Percentiles rank a stretch among this genome's conserved stretches.
phyloP scores from a whole-genome alignment of 2,113 vertebrate genomes.

The Nothoprocta perdicaria region DNA sequence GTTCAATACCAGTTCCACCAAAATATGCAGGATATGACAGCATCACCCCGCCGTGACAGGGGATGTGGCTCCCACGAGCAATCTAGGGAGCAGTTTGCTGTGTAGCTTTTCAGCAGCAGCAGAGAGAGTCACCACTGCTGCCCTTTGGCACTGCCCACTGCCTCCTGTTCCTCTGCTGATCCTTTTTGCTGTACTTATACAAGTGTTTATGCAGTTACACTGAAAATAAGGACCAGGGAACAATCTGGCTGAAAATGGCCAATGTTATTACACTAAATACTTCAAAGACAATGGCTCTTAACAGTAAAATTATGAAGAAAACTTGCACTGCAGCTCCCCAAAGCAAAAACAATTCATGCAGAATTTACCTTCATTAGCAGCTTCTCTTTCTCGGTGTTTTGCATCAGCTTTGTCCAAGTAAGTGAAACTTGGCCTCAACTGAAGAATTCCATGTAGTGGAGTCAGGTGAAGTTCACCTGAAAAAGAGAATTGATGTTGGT shows the following conservation, averaged over 20 bases:
- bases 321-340: neutral
- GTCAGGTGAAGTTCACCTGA: slow-evolving; percentile 96
- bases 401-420: slow-evolving; percentile 96
- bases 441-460: slow-evolving; percentile 94
- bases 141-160: neutral
- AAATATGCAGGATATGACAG: neutral
- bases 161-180: neutral
- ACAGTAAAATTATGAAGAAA: neutral
- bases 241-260: neutral
- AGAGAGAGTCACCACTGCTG: neutral
- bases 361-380: slow-evolving; percentile 89
- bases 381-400: slow-evolving; percentile 94
- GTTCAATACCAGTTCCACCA: neutral
- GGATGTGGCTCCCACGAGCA: neutral
- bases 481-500: neutral
- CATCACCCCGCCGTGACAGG: neutral
- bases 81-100: neutral
- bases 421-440: slow-evolving; percentile 94
- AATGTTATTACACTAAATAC: neutral
- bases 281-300: neutral
- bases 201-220: neutral
- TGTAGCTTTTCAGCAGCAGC: neutral
- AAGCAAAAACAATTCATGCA: neutral
- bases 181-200: neutral
- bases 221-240: neutral